These are phyloP conservation scores for Micrasema longulum DNA, from an alignment of 1,140 invertebrate species.

Conservation along the genomic window DNA sequence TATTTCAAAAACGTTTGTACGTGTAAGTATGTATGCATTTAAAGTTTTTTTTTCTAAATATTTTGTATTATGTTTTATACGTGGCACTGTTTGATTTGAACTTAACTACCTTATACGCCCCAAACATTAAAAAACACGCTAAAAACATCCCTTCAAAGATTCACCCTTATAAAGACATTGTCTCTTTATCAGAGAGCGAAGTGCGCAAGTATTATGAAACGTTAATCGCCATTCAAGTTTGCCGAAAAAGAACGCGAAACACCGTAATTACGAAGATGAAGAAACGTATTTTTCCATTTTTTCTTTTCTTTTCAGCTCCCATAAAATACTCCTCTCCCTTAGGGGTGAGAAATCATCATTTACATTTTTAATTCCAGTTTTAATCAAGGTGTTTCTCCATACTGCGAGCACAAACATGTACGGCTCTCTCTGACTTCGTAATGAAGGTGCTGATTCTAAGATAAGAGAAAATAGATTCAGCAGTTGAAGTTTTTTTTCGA, in stretches of 20 bases:
- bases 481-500: no score
- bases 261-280: constrained; percentile 36
- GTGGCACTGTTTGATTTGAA: no score
- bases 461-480: no score
- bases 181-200: neutral
- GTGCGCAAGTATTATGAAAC: constrained; percentile 4
- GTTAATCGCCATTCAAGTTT: constrained; percentile 22
- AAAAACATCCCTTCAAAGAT: neutral
- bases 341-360: constrained; percentile 46
- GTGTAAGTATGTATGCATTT: no score
- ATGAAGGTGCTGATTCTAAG: no score
- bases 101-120: neutral
- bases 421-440: no score
- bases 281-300: constrained; percentile 33
- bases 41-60: no score
- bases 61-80: no score
- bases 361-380: constrained; percentile 48
- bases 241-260: constrained; percentile 16
- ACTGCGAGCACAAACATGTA: no score
- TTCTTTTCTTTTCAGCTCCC: constrained; percentile 9
- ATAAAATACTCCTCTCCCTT: constrained; percentile 31
- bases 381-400: constrained; percentile 44
- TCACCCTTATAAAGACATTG: no score
- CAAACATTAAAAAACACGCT: neutral
- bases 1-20: no score